Conservation (phyloP, 2,888 invertebrate species). For the Pandemis corylana region DNA sequence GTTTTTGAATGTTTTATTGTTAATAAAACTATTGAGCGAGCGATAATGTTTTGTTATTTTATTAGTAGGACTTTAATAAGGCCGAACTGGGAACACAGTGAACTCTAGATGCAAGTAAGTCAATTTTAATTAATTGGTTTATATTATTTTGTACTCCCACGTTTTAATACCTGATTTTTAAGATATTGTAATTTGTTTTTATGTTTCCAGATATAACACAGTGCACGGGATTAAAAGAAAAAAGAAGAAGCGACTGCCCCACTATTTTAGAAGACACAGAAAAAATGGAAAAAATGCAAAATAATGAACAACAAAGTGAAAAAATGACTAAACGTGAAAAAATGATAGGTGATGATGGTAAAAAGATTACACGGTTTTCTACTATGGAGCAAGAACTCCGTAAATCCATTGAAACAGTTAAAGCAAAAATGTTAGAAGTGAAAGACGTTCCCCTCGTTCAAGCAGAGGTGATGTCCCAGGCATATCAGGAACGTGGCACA, state of each 20-base stretch:
- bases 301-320: not conserved
- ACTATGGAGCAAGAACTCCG: not conserved
- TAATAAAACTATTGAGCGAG: not conserved
- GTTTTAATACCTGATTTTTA: slow-evolving; percentile 40
- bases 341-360: too few relatives aligned
- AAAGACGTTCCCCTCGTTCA: slow-evolving; percentile 9
- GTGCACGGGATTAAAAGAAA: not conserved
- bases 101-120: slow-evolving; percentile 1
- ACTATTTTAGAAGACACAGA: not conserved
- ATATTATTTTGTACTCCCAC: slow-evolving; percentile 75
- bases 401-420: not conserved
- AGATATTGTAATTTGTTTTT: not conserved
- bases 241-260: not conserved
- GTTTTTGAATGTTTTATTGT: not conserved
- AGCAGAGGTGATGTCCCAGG: slow-evolving; percentile 1
- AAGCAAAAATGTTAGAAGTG: not conserved
- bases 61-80: not conserved
- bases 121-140: slow-evolving; percentile 44
- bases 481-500: slow-evolving; percentile 2
- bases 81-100: not conserved
- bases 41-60: not conserved
- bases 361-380: not conserved
- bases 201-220: not conserved
- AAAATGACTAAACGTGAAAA: not conserved
- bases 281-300: not conserved